Conservation (phyloP, 2,113 vertebrate genomes). For the Chaetodon trifascialis region DNA sequence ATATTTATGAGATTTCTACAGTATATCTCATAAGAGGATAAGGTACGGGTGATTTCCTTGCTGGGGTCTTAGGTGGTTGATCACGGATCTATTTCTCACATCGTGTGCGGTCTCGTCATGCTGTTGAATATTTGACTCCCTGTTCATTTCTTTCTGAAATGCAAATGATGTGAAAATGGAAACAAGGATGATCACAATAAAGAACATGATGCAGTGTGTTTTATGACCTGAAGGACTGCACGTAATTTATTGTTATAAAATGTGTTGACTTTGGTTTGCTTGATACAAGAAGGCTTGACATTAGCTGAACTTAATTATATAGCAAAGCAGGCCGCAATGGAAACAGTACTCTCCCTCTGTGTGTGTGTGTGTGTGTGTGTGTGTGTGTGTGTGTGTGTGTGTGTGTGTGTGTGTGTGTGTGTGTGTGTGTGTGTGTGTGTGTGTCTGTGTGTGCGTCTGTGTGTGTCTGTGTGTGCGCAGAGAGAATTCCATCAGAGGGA, state of each 20-base stretch:
- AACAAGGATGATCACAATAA: slow-evolving; percentile 18
- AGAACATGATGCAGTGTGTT: slow-evolving; percentile 27
- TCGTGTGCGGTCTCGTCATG: slow-evolving; percentile 32
- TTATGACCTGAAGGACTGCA: background rate
- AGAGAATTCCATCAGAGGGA: slow-evolving; percentile 72
- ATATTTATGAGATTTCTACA: slow-evolving; percentile 81
- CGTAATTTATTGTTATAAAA: slow-evolving; percentile 32
- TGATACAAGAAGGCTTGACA: slow-evolving; percentile 36
- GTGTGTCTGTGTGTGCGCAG: slow-evolving; percentile 24
- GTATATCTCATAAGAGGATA: slow-evolving; percentile 71
- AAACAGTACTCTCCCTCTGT: slow-evolving; percentile 31
- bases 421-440: slow-evolving; percentile 32
- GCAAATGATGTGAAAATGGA: slow-evolving; percentile 52
- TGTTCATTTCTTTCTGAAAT: slow-evolving; percentile 46
- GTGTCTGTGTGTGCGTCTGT: too few species aligned
- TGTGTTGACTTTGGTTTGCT: slow-evolving; percentile 27
- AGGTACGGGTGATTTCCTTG: slow-evolving; percentile 62
- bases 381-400: slow-evolving; percentile 19
- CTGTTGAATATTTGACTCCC: slow-evolving; percentile 56
- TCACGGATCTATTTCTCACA: slow-evolving; percentile 59
- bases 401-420: slow-evolving; percentile 34
- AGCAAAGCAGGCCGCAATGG: slow-evolving; percentile 25
- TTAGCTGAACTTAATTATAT: slow-evolving; percentile 48
- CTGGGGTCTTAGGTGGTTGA: slow-evolving; percentile 60
- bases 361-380: slow-evolving; percentile 36